Evolutionary conservation across 2,888 invertebrate genomes (phyloP).

Genomic region (Archips xylosteana): DNA sequence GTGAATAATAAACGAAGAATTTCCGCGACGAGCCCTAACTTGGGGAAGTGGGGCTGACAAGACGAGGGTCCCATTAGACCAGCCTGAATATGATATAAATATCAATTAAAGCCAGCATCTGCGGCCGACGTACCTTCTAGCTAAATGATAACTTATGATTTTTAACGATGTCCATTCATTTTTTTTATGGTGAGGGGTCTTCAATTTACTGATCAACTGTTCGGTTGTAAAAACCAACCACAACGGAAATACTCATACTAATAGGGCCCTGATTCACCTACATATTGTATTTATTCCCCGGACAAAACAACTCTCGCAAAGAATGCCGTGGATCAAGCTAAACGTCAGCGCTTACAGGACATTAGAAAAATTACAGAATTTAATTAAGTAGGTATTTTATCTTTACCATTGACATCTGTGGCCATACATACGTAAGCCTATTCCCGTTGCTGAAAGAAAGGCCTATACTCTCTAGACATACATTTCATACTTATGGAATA

Average conservation of each 20-base stretch:
- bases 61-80: conserved; percentile 57
- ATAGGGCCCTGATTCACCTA: not conserved
- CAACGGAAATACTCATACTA: not conserved
- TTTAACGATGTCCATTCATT: conserved; percentile 4
- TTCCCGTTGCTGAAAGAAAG: too few relatives aligned
- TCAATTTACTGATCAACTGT: not conserved
- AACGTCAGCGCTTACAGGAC: too few relatives aligned
- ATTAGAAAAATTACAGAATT: too few relatives aligned
- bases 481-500: too few relatives aligned
- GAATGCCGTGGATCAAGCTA: too few relatives aligned
- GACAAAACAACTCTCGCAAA: too few relatives aligned
- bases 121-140: conserved; percentile 6
- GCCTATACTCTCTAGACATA: too few relatives aligned
- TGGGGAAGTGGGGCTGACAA: conserved; percentile 56
- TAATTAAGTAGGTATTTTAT: too few relatives aligned
- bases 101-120: conserved; percentile 52
- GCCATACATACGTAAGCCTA: too few relatives aligned
- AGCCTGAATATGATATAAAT: conserved; percentile 59
- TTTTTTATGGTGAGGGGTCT: not conserved
- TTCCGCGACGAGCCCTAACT: conserved; percentile 59
- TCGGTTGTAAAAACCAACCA: not conserved
- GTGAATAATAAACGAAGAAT: conserved; percentile 80
- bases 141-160: conserved; percentile 25
- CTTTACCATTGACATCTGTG: too few relatives aligned
- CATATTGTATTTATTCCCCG: not conserved